Evolutionary conservation across 2,888 invertebrate genomes (phyloP), one percentile per base, ranked within the genome.

Genomic region (Drosophila ustulata): DNA sequence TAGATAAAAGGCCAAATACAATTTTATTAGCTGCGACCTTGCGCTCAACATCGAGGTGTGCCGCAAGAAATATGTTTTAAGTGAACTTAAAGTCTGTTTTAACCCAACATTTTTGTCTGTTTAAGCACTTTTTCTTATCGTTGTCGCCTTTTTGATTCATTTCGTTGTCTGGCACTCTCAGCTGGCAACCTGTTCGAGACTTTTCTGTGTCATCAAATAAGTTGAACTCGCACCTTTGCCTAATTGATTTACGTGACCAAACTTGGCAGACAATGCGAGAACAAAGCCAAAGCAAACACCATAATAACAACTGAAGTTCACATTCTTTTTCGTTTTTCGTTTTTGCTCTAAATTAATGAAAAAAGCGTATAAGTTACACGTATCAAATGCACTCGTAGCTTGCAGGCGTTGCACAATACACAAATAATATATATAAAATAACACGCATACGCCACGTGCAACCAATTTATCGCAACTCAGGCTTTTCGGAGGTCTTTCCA

Each of bases 161-260:
- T 39, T 45, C 4, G 41, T 47, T 50, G 62, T 57, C 58, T 85
- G 49, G 47, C 28, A 61, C 58, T 39, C 39, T 1, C 18, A 13
- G 13, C 39, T 41, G 1, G 39, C 13, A 13, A 41, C 6, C 71
- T 66, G 28, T 37, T 62, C 41, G 51, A 57, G 59, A 66, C 77
- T 68, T 74, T 75, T 78, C 34, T 53, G 53, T 68, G 64, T 25
- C 51, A 64, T 58, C 43, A 62, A 51, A 55, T 74, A 58, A 69
- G 73, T 75, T 85, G 5, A 47, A 57, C 56, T 56, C 52, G 61
- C 66, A 66, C 58, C 79, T 55, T 78, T 64, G 28, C 46, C 34
- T 78, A 88, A 83, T 85, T 85, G 82, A 88, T 85, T 83, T 80
- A 88, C 78, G 88, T 82, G 83, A 68, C 70, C 72, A 88, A 83